These are phyloP conservation scores for Spinus pinus DNA, from an alignment of 2,797 vertebrate species.

Conservation along the genomic window DNA sequence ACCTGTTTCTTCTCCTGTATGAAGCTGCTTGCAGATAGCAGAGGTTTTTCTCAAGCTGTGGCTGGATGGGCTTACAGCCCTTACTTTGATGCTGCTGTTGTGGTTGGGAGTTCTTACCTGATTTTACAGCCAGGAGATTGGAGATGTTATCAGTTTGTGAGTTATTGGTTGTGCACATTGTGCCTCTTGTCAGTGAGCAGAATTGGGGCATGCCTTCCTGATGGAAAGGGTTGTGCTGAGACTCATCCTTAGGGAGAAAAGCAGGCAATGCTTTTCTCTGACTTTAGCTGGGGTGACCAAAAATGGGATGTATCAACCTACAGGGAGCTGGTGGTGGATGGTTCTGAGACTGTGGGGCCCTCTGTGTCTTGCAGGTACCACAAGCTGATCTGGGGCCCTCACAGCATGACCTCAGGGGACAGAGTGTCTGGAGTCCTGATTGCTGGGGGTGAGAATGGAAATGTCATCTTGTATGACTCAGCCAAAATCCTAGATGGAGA, in stretches of 20 bases:
- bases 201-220: not conserved
- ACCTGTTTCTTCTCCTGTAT: not conserved
- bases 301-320: not conserved
- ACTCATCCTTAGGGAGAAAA: not conserved
- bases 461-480: slow-evolving; percentile 91
- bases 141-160: not conserved
- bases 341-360: not conserved
- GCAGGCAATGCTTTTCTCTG: not conserved
- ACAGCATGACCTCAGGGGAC: slow-evolving; percentile 76
- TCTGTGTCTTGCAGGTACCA: slow-evolving; percentile 85
- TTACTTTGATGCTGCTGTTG: not conserved
- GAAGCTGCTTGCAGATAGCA: not conserved
- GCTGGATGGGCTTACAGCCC: not conserved
- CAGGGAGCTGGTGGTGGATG: not conserved
- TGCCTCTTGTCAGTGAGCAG: not conserved
- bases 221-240: not conserved
- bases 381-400: slow-evolving; percentile 92
- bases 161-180: fast-evolving
- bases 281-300: not conserved
- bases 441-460: slow-evolving; percentile 94
- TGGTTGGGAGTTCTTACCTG: not conserved
- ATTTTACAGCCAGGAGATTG: not conserved
- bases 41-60: not conserved
- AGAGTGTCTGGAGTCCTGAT: slow-evolving; percentile 87
- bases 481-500: slow-evolving; percentile 89